A percentile compares a stretch with the other conserved stretches of the same genome.
Conservation (phyloP, 2,888 invertebrate species). For the Cryptosula pallasiana region DNA sequence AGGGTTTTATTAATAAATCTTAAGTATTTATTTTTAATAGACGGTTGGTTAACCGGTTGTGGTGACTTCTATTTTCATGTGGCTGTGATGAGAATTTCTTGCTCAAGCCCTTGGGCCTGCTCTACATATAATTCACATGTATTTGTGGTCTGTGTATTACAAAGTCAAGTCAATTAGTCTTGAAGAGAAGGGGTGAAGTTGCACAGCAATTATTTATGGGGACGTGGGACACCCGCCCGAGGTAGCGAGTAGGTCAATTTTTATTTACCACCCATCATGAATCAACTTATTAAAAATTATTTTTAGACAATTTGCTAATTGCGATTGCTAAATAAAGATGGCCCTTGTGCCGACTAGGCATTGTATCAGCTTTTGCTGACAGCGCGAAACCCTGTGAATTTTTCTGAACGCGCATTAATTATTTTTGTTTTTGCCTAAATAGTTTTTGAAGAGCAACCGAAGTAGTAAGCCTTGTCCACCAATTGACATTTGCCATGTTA, state of each 20-base stretch:
- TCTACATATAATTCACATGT: conserved; percentile 8
- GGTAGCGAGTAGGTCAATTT: not conserved
- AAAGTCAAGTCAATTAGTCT: not conserved
- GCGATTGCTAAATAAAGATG: too few species aligned
- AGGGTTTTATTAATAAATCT: not conserved
- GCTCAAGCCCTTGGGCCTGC: not conserved
- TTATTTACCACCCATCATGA: not conserved
- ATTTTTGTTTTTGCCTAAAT: too few species aligned
- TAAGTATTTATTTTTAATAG: not conserved
- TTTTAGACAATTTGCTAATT: too few species aligned
- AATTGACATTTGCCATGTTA: too few species aligned
- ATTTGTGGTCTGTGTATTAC: conserved; percentile 16
- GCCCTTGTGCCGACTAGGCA: too few species aligned
- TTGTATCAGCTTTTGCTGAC: too few species aligned
- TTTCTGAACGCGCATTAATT: too few species aligned
- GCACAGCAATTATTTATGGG: not conserved
- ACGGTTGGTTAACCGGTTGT: not conserved
- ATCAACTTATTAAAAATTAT: too few species aligned
- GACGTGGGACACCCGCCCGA: not conserved
- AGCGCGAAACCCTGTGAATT: too few species aligned
- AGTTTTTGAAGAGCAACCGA: too few species aligned
- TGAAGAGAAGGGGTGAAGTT: not conserved
- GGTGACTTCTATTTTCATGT: not conserved
- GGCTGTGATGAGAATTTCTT: not conserved
- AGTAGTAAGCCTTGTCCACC: too few species aligned